These are phyloP conservation scores for Orchesellides sinensis DNA, from an alignment of 2,888 invertebrate genomes.

Conservation along the genomic window DNA sequence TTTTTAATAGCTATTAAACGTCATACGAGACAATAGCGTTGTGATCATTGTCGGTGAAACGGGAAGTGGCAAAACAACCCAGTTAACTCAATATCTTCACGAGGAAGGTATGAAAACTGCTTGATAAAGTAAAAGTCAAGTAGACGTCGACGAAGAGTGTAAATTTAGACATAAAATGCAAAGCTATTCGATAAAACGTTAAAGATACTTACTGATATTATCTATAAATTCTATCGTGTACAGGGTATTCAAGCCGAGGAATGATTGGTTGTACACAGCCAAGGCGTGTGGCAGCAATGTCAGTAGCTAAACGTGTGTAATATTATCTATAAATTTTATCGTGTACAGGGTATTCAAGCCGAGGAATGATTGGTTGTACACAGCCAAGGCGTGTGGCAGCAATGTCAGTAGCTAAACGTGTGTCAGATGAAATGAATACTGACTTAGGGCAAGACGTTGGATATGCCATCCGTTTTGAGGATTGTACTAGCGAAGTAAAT, in stretches of 20 bases:
- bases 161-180: no score
- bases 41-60: conserved; percentile 97
- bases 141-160: no score
- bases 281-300: conserved; percentile 98
- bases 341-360: conserved; percentile 83
- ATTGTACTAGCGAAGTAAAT: conserved; percentile 92
- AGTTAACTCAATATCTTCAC: conserved; percentile 96
- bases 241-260: conserved; percentile 87
- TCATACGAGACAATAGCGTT: conserved; percentile 94
- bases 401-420: conserved; percentile 99
- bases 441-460: conserved; percentile 95
- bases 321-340: no score
- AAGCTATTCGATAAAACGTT: no score
- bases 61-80: conserved; percentile 98
- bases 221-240: no score
- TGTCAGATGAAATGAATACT: conserved; percentile 97
- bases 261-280: conserved; percentile 99
- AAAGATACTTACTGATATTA: no score
- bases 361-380: conserved; percentile 98
- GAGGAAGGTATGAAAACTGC: conserved; percentile 86
- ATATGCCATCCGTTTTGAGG: conserved; percentile 99
- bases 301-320: conserved; percentile 98
- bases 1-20: conserved; percentile 83
- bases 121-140: not conserved
- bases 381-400: conserved; percentile 98